These are phyloP conservation scores for Potorous gilbertii DNA, from an alignment of 2,797 vertebrate species.

Conservation along the genomic window DNA sequence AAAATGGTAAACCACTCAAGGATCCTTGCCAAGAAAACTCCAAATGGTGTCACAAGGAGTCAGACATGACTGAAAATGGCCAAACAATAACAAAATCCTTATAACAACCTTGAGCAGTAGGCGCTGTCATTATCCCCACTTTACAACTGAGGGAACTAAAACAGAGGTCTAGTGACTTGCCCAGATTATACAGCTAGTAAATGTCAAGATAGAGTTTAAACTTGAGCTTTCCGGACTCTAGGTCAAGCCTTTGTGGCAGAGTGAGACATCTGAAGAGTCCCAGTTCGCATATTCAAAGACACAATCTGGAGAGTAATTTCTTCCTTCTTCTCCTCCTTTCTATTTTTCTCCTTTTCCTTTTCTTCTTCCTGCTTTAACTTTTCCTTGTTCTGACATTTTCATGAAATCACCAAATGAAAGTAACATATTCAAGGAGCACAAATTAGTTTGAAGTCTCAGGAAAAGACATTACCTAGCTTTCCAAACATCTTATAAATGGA, in stretches of 20 bases:
- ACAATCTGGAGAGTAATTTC: not conserved
- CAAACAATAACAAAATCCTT: not conserved
- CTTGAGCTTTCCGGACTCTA: not conserved
- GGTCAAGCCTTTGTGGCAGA: not conserved
- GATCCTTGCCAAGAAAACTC: not conserved
- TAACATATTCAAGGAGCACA: not conserved
- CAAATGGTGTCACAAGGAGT: not conserved
- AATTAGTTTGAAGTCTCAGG: constrained; percentile 62
- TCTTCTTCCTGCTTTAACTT: not conserved
- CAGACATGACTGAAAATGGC: not conserved
- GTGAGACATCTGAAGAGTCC: not conserved
- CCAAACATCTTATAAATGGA: constrained; percentile 59
- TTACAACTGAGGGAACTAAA: not conserved
- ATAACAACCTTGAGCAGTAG: not conserved
- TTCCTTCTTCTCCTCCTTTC: not conserved
- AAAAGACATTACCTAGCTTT: constrained; percentile 65
- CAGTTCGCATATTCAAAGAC: not conserved
- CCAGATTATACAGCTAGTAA: not conserved
- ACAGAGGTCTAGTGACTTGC: not conserved
- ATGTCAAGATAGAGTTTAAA: not conserved
- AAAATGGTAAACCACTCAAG: not conserved
- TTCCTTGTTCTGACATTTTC: not conserved
- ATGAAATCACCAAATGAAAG: not conserved
- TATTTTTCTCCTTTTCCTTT: not conserved
- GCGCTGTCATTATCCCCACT: not conserved